Evolutionary conservation across 2,113 vertebrate species (phyloP).

Genomic region (Phalacrocorax brasilianus): DNA sequence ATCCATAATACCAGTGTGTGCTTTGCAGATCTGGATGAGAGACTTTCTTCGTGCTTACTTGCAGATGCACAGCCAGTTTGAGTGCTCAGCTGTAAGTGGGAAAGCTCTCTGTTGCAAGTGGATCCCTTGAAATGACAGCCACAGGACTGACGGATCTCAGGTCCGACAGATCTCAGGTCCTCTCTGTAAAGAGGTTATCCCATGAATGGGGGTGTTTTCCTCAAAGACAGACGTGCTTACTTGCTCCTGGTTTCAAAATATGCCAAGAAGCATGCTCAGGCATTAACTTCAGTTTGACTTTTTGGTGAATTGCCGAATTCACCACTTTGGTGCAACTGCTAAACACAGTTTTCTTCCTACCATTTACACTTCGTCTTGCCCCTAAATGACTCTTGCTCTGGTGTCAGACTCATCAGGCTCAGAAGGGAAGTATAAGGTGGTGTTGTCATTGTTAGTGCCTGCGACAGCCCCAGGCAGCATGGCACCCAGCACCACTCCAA

Average conservation of each 20-base stretch:
- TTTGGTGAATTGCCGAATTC: not conserved
- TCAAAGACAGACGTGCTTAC: not conserved
- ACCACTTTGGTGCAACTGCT: not conserved
- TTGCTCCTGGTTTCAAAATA: not conserved
- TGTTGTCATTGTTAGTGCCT: not conserved
- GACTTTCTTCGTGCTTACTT: not conserved
- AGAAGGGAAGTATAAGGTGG: not conserved
- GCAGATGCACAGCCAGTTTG: not conserved
- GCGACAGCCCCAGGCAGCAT: not conserved
- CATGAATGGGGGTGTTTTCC: not conserved
- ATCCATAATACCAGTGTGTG: not conserved
- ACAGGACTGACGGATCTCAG: too few relatives aligned
- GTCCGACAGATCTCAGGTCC: not conserved
- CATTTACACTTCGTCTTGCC: not conserved
- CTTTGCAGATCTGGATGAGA: not conserved
- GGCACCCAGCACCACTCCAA: accelerated
- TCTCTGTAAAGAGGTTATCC: not conserved
- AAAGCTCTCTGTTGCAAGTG: not conserved
- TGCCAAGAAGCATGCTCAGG: not conserved
- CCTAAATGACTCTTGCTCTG: not conserved
- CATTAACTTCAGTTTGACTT: not conserved
- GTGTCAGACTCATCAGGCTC: not conserved
- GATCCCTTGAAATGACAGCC: not conserved
- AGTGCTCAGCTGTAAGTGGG: not conserved
- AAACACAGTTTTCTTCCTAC: not conserved